Evolutionary conservation across 1,140 invertebrate genomes (phyloP), one percentile per base, ranked within the genome.

Genomic region (Brachionus sp.): DNA sequence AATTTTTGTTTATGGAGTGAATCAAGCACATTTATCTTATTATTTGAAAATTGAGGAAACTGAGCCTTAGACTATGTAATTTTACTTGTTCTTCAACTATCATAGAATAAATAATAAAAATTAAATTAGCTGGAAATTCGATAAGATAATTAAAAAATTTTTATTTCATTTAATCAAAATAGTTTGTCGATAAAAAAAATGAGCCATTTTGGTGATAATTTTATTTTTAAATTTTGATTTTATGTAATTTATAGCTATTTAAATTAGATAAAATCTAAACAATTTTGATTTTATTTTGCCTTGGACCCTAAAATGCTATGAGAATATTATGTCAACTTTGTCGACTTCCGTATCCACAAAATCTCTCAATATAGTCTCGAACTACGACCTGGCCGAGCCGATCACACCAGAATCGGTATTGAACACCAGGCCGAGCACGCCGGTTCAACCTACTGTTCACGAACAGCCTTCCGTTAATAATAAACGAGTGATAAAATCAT

Each of bases 71-170:
- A 66, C 25, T 2, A 66, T 66, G 23, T 5, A 23, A 35, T 5
- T 64, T 1, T 19, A 64, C 5, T 66, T 66, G 33, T n/a, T 66
- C 4, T 66, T 33, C n/a, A 25, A 16, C 33, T 70, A 37, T 37
- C 66, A n/a, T n/a, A n/a, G 33, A 10, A 39, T 16, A 6, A 42
- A 33, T 37, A 70, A 70, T 39, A 70, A 70, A 70, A 70, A 39
- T 70, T 39, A 70, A 70, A 39, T 70, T 70, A 37, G 37, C 66
- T 57, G 66, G 66, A 70, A 70, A 70, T 70, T 39, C 35, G 66
- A 70, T 70, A 70, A 70, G 66, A 70, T 70, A 37, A 44, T 70
- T 42, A 70, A 39, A n/a, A 70, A 70, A 42, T 70, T 66, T 33
- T 46, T 46, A 12, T 46, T 46, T 46, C 33, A 33, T 66, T 66